A percentile compares a stretch with the other conserved stretches of the same genome.
Evolutionary conservation across 1,140 invertebrate genomes (phyloP).

Genomic region (Tetramorium simillimum): DNA sequence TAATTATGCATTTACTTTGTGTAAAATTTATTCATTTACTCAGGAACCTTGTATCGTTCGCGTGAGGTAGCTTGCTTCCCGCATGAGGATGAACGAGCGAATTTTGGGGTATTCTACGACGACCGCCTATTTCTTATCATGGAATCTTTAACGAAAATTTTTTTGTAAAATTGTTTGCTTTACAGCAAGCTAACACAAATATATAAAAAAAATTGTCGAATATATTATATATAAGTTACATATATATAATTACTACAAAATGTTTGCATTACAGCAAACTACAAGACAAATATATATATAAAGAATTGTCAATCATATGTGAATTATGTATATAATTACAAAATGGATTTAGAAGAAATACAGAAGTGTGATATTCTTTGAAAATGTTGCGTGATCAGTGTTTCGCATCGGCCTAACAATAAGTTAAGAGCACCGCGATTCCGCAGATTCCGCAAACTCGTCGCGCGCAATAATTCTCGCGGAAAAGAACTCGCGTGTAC

Average conservation of each 20-base stretch:
- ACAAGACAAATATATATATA: neutral
- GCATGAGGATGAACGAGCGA: neutral
- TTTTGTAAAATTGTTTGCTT: neutral
- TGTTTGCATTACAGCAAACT: neutral
- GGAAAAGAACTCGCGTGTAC: neutral
- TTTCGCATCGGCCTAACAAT: no score
- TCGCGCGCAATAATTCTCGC: neutral
- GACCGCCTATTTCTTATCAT: neutral
- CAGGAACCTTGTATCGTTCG: slow-evolving; percentile 45
- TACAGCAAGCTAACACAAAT: neutral
- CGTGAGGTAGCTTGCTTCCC: slow-evolving; percentile 1
- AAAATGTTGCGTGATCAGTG: neutral
- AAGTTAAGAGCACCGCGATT: neutral
- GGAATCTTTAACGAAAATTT: neutral
- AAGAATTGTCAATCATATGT: neutral
- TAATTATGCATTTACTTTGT: slow-evolving; percentile 22
- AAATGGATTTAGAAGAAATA: neutral
- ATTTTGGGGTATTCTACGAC: neutral
- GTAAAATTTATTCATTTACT: slow-evolving; percentile 55
- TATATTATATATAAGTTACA: neutral
- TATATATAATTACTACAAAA: neutral
- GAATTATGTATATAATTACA: neutral
- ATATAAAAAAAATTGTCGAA: neutral
- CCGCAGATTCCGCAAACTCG: neutral
- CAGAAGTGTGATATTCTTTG: neutral